Evolutionary conservation across 2,113 vertebrate species (phyloP).

Genomic region (Tyrannus savana): DNA sequence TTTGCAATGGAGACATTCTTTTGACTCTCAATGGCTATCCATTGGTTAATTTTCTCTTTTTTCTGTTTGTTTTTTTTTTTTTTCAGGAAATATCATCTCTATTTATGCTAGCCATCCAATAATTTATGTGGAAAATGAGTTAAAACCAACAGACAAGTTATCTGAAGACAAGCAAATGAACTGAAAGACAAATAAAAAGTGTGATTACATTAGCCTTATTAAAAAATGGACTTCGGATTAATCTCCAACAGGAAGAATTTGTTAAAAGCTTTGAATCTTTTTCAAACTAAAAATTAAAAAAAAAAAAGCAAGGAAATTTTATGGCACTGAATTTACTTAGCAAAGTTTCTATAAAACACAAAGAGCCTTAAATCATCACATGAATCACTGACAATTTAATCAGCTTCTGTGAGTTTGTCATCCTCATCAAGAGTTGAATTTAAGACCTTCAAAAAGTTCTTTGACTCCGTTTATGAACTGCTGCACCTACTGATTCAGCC

Average conservation of each 20-base stretch:
- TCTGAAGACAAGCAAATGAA: neutral
- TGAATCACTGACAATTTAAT: slow-evolving; percentile 76
- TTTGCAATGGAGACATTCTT: neutral
- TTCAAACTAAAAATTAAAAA: neutral
- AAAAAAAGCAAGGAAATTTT: neutral
- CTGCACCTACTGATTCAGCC: slow-evolving; percentile 49
- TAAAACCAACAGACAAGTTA: neutral
- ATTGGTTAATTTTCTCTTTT: neutral
- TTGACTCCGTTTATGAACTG: slow-evolving; percentile 16
- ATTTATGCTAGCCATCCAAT: neutral
- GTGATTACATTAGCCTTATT: neutral
- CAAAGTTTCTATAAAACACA: slow-evolving; percentile 56
- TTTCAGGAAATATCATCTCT: neutral
- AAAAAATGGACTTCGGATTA: neutral
- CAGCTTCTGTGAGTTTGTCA: slow-evolving; percentile 66
- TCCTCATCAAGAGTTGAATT: slow-evolving; percentile 52
- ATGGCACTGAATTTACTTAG: slow-evolving; percentile 32
- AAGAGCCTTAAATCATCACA: slow-evolving; percentile 51
- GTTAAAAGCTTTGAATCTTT: neutral
- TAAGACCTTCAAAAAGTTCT: slow-evolving; percentile 52
- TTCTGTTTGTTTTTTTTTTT: neutral
- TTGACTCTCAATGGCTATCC: neutral
- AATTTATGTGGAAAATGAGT: neutral
- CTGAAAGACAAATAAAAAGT: neutral
- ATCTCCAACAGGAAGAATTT: neutral